Evolutionary conservation across 2,888 invertebrate species (phyloP), one percentile per base, ranked within the genome.

Genomic region (Caradrina kadenii): DNA sequence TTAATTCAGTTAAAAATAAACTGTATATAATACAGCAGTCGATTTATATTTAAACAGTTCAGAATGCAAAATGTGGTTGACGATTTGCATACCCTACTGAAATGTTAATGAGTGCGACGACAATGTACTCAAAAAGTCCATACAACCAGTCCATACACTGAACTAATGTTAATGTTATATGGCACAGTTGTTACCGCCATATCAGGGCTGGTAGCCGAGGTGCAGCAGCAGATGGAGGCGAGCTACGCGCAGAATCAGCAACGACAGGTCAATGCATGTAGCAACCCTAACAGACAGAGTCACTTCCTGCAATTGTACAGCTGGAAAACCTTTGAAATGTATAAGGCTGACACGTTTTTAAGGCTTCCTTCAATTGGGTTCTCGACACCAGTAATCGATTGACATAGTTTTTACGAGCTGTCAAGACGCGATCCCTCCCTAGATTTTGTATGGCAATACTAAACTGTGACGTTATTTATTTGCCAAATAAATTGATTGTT

Each of bases 201-300:
- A 96, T 97, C 97, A 92, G 97, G 97, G 93, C 97, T 98, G 94
- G 96, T 98, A 96, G 97, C 97, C 87, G 97, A 97, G 94, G 97
- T 98, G 96, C 97, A 97, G 94, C 97, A 97, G 92, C 97, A 97
- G 96, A 95, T 97, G 96, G 96, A 97, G 93, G 96, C 95, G 93
- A 91, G 91, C 92, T 92, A 93, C 93, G 92, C 90, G 86, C 93
- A 93, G 89, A 93, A 91, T 91, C 94, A 94, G 91, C 95, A 94
- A 88, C 88, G 93, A 92, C 96, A 96, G 96, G 96, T 96, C 94
- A 91, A 90, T 93, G 95, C 94, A 95, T 95, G 95, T 80, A 80
- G 80, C 81, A 64, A 67, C 35, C 64, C 64, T 81, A 53, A 42
- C 53, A 2, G 50, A 61, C 19, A 48, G 35, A 10, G 26, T 69